phyloP scores from a whole-genome alignment of 2,797 vertebrate genomes.

The Sebastes umbrosus region DNA sequence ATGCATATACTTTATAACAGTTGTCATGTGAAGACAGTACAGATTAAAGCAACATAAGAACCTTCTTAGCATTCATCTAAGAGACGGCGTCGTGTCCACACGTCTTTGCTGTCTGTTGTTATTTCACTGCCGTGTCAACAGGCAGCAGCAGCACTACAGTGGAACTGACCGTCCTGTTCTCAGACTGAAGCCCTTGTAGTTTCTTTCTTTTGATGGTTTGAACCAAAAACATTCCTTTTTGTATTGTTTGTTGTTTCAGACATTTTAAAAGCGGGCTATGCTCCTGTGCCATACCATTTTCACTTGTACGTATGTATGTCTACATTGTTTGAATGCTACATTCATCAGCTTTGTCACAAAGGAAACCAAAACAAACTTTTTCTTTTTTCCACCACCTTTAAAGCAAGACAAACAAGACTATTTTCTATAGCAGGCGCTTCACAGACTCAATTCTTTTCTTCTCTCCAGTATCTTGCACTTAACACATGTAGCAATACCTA shows the following conservation, averaged over 20 bases:
- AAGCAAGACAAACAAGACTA: slow-evolving; percentile 75
- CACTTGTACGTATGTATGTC: slow-evolving; percentile 47
- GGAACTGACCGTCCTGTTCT: slow-evolving; percentile 46
- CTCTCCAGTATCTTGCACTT: slow-evolving; percentile 90
- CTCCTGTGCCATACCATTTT: slow-evolving; percentile 67
- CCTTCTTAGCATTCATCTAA: slow-evolving; percentile 16
- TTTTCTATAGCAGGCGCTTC: slow-evolving; percentile 80
- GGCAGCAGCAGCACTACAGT: slow-evolving; percentile 48
- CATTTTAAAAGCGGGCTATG: slow-evolving; percentile 43
- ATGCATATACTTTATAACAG: slow-evolving; percentile 14
- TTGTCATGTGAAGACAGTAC: slow-evolving; percentile 15
- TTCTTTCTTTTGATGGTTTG: slow-evolving; percentile 57
- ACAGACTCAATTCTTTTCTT: slow-evolving; percentile 81
- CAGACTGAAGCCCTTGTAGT: slow-evolving; percentile 49
- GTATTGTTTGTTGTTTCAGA: slow-evolving; percentile 63
- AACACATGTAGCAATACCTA: slow-evolving; percentile 93
- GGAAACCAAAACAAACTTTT: slow-evolving; percentile 73
- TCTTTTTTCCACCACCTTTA: slow-evolving; percentile 59
- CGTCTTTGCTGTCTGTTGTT: slow-evolving; percentile 15
- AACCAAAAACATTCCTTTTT: slow-evolving; percentile 69
- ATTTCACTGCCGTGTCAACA: slow-evolving; percentile 51
- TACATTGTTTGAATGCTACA: slow-evolving; percentile 68
- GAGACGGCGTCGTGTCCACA: not conserved
- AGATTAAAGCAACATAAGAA: slow-evolving; percentile 21
- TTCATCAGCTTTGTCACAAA: slow-evolving; percentile 62